Evolutionary conservation across 2,888 invertebrate species (phyloP).

Genomic region (Sympetrum striolatum): DNA sequence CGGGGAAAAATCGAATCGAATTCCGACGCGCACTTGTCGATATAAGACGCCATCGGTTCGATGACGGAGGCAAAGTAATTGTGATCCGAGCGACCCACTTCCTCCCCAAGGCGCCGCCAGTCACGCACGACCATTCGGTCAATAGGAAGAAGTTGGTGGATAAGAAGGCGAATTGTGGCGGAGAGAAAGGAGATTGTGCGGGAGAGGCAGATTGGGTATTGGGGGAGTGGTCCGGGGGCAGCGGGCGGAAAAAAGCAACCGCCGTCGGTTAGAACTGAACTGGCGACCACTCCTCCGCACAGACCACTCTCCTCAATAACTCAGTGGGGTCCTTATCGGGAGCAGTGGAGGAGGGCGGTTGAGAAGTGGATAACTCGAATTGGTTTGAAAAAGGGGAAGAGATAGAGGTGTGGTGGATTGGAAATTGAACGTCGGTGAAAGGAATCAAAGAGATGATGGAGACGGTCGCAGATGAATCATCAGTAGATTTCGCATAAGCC

Average conservation of each 20-base stretch:
- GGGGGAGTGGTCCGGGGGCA: not conserved
- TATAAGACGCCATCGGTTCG: slow-evolving; percentile 9
- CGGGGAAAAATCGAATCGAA: not conserved
- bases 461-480: too few species aligned
- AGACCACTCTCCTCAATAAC: not conserved
- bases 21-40: slow-evolving; percentile 9
- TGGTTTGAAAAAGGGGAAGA: not conserved
- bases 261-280: not conserved
- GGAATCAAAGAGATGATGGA: too few species aligned
- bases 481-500: too few species aligned
- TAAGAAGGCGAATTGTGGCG: not conserved
- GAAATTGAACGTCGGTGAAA: not conserved
- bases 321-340: not conserved
- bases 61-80: not conserved
- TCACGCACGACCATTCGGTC: not conserved
- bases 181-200: not conserved
- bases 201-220: not conserved
- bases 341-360: not conserved
- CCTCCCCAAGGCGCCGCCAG: not conserved
- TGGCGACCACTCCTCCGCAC: not conserved
- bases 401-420: not conserved
- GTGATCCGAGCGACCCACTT: not conserved
- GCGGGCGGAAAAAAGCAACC: not conserved
- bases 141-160: not conserved
- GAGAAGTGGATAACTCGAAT: not conserved